A percentile compares a stretch with the other conserved stretches of the same genome.
These are phyloP conservation scores for Meleagris gallopavo DNA, from an alignment of 2,113 vertebrate species.

Conservation along the genomic window DNA sequence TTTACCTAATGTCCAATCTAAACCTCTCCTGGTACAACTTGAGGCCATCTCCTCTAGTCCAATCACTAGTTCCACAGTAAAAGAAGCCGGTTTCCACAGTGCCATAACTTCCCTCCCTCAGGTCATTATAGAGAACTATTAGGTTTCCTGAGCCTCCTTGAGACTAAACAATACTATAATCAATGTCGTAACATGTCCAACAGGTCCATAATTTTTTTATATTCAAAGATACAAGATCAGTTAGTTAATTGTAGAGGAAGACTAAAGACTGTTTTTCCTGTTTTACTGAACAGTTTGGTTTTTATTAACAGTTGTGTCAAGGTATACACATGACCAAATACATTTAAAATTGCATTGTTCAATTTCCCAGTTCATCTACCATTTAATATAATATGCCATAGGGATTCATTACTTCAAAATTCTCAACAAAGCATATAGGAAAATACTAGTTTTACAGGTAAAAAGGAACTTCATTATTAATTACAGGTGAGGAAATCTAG, in stretches of 20 bases:
- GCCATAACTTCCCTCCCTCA: too few species aligned
- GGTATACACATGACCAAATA: not conserved
- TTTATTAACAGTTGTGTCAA: not conserved
- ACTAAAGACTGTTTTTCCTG: not conserved
- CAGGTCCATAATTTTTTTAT: not conserved
- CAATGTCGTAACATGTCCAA: not conserved
- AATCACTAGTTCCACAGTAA: too few species aligned
- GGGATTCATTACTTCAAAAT: not conserved
- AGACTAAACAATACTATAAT: too few species aligned
- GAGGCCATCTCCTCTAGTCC: too few species aligned
- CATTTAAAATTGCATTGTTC: not conserved
- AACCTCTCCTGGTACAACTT: too few species aligned
- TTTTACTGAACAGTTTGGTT: not conserved
- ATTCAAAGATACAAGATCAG: not conserved
- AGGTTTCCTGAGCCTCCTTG: too few species aligned
- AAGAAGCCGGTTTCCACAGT: too few species aligned
- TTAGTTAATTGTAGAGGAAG: not conserved
- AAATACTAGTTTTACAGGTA: not conserved
- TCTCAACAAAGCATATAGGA: not conserved
- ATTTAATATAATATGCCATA: not conserved
- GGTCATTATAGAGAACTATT: too few species aligned
- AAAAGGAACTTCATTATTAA: not conserved
- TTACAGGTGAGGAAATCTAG: not conserved
- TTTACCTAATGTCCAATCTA: too few species aligned
- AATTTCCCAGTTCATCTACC: not conserved